phyloP scores from a whole-genome alignment of 2,113 vertebrate genomes.

The Typhlomys cinereus region DNA sequence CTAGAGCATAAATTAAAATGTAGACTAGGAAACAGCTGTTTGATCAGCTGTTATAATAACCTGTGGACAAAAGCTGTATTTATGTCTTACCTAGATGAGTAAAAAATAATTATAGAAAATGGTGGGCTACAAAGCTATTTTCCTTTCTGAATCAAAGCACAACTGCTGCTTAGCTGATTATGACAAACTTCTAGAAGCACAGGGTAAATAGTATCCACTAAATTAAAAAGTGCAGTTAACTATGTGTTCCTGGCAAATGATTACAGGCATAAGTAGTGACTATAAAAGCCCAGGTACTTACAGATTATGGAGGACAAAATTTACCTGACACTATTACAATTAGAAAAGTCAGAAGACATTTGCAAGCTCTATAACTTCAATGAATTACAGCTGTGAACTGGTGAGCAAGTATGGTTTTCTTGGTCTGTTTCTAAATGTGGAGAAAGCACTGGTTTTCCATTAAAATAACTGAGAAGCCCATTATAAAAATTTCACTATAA shows the following conservation, averaged over 20 bases:
- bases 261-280: background rate
- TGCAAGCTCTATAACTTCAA: background rate
- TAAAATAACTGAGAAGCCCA: constrained; percentile 15
- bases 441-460: background rate
- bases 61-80: constrained; percentile 47
- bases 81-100: constrained; percentile 50
- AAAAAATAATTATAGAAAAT: constrained; percentile 59
- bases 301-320: background rate
- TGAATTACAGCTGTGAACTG: constrained; percentile 18
- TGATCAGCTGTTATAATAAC: constrained; percentile 77
- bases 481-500: constrained; percentile 18
- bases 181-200: constrained; percentile 34
- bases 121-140: constrained; percentile 32
- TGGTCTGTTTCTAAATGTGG: background rate
- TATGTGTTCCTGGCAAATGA: background rate
- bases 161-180: constrained; percentile 50
- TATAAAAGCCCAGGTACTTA: background rate
- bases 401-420: background rate
- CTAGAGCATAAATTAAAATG: constrained; percentile 68
- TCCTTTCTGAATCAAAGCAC: constrained; percentile 4
- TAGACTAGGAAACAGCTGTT: constrained; percentile 72
- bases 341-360: constrained; percentile 2
- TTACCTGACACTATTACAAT: background rate
- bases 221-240: background rate
- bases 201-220: background rate